These are phyloP conservation scores for Raja brachyura DNA, from an alignment of 2,113 vertebrate genomes.

Conservation along the genomic window DNA sequence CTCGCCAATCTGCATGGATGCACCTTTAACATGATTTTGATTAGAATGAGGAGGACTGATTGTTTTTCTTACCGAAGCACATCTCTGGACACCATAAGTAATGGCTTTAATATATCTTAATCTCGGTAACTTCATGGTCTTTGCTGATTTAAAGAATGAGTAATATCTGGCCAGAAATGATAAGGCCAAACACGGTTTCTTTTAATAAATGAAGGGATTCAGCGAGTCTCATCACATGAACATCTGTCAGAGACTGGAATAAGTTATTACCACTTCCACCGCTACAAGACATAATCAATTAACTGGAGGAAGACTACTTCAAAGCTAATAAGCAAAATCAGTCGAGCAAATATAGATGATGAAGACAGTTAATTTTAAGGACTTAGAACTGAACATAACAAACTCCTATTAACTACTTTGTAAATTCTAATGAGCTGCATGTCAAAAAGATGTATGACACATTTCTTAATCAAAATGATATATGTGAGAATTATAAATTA, in stretches of 20 bases:
- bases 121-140: not conserved
- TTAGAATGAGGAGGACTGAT: not conserved
- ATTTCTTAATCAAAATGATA: constrained; percentile 19
- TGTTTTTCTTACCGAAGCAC: not conserved
- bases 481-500: not conserved
- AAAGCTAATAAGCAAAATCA: constrained; percentile 34
- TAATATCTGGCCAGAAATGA: not conserved
- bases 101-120: not conserved
- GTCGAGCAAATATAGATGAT: not conserved
- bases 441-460: constrained; percentile 7
- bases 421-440: not conserved
- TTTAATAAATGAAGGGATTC: constrained; percentile 1
- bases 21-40: not conserved
- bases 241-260: constrained; percentile 20
- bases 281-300: constrained; percentile 27
- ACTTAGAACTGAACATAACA: constrained; percentile 23
- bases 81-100: not conserved
- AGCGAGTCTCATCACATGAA: not conserved
- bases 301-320: constrained; percentile 5
- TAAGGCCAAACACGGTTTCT: not conserved
- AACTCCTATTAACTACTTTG: constrained; percentile 18
- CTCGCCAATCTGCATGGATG: not conserved
- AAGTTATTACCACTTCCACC: not conserved
- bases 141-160: not conserved
- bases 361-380: constrained; percentile 22